These are phyloP conservation scores for Ochotona curzoniae DNA, from an alignment of 2,113 vertebrate genomes.

Conservation along the genomic window DNA sequence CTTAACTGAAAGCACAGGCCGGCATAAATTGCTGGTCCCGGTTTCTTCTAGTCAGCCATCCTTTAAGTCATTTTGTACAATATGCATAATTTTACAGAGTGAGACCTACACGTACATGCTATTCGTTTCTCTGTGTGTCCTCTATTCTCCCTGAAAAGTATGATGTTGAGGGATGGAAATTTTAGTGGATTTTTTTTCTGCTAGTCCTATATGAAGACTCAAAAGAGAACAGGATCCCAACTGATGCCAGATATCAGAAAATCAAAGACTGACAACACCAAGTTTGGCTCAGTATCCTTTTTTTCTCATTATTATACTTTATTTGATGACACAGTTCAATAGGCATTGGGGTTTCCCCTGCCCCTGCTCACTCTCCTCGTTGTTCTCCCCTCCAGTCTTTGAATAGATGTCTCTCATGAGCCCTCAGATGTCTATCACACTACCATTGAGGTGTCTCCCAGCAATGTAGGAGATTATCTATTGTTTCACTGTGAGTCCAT, in stretches of 20 bases:
- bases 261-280: neutral
- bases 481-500: too few species aligned
- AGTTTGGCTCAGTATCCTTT: neutral
- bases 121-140: constrained; percentile 23
- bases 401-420: too few species aligned
- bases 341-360: too few species aligned
- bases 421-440: too few species aligned
- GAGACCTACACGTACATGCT: neutral
- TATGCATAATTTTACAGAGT: constrained; percentile 65
- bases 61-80: constrained; percentile 49
- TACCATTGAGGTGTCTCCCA: too few species aligned
- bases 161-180: neutral
- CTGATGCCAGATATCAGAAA: neutral
- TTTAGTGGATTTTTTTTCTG: neutral
- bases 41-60: constrained; percentile 48
- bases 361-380: too few species aligned
- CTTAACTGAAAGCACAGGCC: constrained; percentile 30
- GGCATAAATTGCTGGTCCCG: constrained; percentile 26
- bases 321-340: too few species aligned
- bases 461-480: too few species aligned
- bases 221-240: constrained; percentile 31
- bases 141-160: neutral
- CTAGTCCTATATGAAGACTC: neutral
- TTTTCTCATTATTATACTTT: too few species aligned
- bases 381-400: too few species aligned